Base-by-base conservation (phyloP, 2,888 invertebrate genomes). In the Poecilobothrus nobilitatus region DNA sequence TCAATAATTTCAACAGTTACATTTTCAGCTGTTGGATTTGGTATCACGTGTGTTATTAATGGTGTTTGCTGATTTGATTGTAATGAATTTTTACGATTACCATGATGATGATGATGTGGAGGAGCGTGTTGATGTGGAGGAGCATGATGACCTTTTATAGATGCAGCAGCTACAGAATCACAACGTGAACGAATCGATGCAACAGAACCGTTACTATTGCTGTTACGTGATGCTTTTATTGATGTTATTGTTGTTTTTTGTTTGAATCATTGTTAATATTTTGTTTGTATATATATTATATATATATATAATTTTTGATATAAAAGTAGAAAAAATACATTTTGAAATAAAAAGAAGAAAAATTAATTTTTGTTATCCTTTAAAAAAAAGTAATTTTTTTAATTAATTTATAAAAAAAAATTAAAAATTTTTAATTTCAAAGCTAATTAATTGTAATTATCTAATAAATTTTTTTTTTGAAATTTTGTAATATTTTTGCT, bases 1-100 rank as follows among this genome's bases (percentile, higher is more conserved):
- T 89, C 88, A 76, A 89, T 87, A 75, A 91, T 88, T 83, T 92
- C 91, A 68, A 91, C 89, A 73, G 90, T 91, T 72, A 92, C 89
- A 77, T 85, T 87, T 76, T 88, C 88, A 74, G 85, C 81, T 77
- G 83, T 84, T 67, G 86, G 85, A 76, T 80, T 80, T 67, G 80
- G 74, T 67, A 78, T 80, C 69, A 81, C 80, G 72, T 81, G 79
- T 68, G 81, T 78, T 62, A 77, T 78, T 67, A 79, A 73, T 6
- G 78, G 76, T 70, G 78, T 75, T 64, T 78, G 78, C 70, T 78
- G 78, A 65, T 76, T 76, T 68, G 78, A 76, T 63, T 78, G 75
- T 63, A 76, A 72, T 64, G 75, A 72, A 2, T 72, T 74, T 7
- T 74, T 72, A 44, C 33, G 68, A 33, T 62, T 67, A 63, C 6